Conservation (phyloP, 2,888 invertebrate genomes). For the Napeogenes inachia region DNA sequence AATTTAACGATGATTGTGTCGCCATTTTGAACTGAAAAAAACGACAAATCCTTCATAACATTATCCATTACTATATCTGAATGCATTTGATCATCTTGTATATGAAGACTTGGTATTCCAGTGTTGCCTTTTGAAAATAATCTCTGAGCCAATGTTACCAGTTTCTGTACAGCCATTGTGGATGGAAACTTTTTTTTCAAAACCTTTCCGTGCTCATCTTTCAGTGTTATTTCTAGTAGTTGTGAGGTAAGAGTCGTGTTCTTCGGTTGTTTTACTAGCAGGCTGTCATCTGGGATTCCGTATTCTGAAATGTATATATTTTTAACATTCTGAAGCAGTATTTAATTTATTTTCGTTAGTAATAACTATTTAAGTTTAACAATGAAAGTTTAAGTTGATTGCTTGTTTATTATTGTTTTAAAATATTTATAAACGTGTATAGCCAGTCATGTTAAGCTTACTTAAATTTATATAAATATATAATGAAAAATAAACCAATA, state of each 20-base stretch:
- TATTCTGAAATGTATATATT: constrained; percentile 77
- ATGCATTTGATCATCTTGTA: constrained; percentile 76
- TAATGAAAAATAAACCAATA: too few relatives aligned
- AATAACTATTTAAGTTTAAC: too few relatives aligned
- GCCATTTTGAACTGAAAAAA: constrained; percentile 89
- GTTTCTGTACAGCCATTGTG: constrained; percentile 88
- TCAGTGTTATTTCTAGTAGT: constrained; percentile 77
- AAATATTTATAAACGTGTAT: too few relatives aligned
- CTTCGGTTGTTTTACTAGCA: constrained; percentile 74
- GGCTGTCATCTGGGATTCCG: constrained; percentile 88
- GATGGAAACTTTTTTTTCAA: constrained; percentile 85
- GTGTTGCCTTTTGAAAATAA: constrained; percentile 77
- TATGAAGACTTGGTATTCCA: constrained; percentile 62
- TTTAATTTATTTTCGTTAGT: background rate
- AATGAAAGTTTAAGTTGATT: too few relatives aligned
- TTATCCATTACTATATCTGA: constrained; percentile 88
- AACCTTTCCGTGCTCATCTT: constrained; percentile 75
- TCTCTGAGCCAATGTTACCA: constrained; percentile 87
- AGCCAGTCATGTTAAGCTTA: too few relatives aligned
- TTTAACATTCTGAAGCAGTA: background rate
- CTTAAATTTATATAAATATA: too few relatives aligned
- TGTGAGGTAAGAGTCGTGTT: constrained; percentile 82
- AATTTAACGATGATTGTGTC: constrained; percentile 86
- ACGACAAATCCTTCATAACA: constrained; percentile 87
- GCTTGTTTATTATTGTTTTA: too few relatives aligned